These are phyloP conservation scores for Theonella swinhoei DNA, from an alignment of 37 sponge, comb jelly and placozoan species.

Conservation along the genomic window DNA sequence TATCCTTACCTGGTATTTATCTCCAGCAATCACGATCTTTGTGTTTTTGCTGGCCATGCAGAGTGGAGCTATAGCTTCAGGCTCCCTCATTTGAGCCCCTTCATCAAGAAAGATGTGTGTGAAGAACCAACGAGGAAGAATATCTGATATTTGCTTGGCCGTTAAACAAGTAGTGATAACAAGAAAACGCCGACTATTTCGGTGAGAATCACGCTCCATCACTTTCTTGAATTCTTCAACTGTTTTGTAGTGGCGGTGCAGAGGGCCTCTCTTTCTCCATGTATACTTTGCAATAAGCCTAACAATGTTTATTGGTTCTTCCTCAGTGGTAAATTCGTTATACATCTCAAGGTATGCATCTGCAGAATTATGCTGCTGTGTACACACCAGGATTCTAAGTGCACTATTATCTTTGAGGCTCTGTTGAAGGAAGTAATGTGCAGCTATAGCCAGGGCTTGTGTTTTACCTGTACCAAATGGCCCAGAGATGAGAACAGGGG, in stretches of 20 bases:
- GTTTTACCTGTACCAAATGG: slow-evolving; percentile 74
- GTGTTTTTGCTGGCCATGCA: slow-evolving; percentile 44
- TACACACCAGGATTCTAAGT: slow-evolving; percentile 30
- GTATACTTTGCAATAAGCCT: not conserved
- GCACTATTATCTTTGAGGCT: not conserved
- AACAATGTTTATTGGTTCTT: not conserved
- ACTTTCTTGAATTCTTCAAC: not conserved
- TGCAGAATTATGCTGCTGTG: slow-evolving; percentile 57
- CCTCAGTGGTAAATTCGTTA: not conserved
- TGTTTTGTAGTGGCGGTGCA: not conserved
- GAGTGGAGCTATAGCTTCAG: slow-evolving; percentile 52
- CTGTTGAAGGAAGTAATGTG: not conserved
- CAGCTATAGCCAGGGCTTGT: slow-evolving; percentile 45
- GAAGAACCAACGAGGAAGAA: slow-evolving; percentile 22
- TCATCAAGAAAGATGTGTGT: slow-evolving; percentile 74
- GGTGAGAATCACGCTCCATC: not conserved
- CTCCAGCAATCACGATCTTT: slow-evolving; percentile 67
- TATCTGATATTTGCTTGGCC: not conserved
- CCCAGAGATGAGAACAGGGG: slow-evolving; percentile 48
- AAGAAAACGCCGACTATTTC: slow-evolving; percentile 2
- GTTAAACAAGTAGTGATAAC: slow-evolving; percentile 46
- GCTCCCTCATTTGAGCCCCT: slow-evolving; percentile 60
- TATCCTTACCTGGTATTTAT: slow-evolving; percentile 41
- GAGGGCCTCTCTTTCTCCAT: not conserved
- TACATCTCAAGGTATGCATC: slow-evolving; percentile 40